Evolutionary conservation across 2,888 invertebrate genomes (phyloP).

Genomic region (Malacosoma neustria): DNA sequence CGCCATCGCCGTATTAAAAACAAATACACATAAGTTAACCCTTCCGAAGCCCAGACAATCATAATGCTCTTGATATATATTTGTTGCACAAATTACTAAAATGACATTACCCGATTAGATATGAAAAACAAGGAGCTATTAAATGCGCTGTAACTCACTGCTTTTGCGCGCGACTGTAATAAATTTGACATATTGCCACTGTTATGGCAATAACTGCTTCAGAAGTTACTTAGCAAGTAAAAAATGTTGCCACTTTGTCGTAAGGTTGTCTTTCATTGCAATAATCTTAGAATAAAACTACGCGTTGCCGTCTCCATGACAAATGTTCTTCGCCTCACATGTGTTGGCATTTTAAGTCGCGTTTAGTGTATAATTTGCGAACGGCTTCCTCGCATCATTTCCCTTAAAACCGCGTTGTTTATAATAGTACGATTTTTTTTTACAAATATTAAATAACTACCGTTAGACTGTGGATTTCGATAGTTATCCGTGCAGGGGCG

Average conservation of each 20-base stretch:
- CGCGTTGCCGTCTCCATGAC: conserved; percentile 5
- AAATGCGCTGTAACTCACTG: conserved; percentile 29
- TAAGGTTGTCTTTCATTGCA: neutral
- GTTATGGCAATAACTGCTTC: conserved; percentile 36
- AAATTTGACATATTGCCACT: conserved; percentile 37
- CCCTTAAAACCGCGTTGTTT: too few species aligned
- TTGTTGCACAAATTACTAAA: too few species aligned
- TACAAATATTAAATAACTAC: too few species aligned
- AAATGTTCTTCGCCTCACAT: neutral
- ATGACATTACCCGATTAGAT: conserved; percentile 17
- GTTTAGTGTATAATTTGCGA: neutral
- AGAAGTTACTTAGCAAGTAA: conserved; percentile 27
- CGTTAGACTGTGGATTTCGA: too few species aligned
- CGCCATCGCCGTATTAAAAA: conserved; percentile 1
- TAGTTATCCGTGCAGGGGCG: too few species aligned
- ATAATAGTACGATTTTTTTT: too few species aligned
- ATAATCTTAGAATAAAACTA: conserved; percentile 1
- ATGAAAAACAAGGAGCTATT: conserved; percentile 24
- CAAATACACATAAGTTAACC: too few species aligned
- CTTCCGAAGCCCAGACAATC: too few species aligned
- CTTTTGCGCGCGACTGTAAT: conserved; percentile 27
- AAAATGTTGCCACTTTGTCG: conserved; percentile 15
- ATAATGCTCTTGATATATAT: too few species aligned
- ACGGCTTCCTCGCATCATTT: too few species aligned
- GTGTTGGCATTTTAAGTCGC: neutral